phyloP scores from a whole-genome alignment of 2,113 vertebrate genomes.

The Calyptommatus sinebrachiatus region DNA sequence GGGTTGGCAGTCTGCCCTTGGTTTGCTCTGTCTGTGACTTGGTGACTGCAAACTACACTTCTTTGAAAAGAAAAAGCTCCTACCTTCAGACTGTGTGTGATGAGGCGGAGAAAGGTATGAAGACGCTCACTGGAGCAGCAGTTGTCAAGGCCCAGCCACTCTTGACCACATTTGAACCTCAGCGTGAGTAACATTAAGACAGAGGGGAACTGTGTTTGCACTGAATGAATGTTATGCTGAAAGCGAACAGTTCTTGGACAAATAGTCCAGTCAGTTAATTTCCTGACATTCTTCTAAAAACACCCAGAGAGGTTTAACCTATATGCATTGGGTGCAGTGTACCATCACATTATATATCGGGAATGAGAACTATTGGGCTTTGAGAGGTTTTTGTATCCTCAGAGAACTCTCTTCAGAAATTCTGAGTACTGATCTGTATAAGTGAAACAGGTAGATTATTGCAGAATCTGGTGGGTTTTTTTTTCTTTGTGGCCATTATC shows the following conservation, averaged over 20 bases:
- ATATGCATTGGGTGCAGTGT: too few species aligned
- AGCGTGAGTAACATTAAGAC: slow-evolving; percentile 70
- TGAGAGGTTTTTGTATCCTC: not conserved
- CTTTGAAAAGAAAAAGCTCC: slow-evolving; percentile 82
- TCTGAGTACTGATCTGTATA: too few species aligned
- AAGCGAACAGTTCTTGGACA: not conserved
- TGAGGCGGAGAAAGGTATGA: slow-evolving; percentile 70
- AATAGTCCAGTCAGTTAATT: not conserved
- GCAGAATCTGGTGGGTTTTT: too few species aligned
- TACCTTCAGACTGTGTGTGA: slow-evolving; percentile 80
- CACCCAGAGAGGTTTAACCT: not conserved
- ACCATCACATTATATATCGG: not conserved
- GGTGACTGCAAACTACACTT: slow-evolving; percentile 76
- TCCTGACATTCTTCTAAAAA: too few species aligned
- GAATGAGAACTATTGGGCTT: not conserved
- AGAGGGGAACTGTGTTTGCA: not conserved
- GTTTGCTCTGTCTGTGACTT: slow-evolving; percentile 79
- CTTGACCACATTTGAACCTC: slow-evolving; percentile 80
- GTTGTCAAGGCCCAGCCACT: slow-evolving; percentile 81
- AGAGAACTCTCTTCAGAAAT: not conserved
- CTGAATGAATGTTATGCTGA: not conserved
- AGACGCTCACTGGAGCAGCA: slow-evolving; percentile 51
- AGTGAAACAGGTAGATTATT: too few species aligned
- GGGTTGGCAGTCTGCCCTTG: slow-evolving; percentile 77
- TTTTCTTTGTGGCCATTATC: too few species aligned